Conservation (phyloP, 2,888 invertebrate species). For the Trachelus stipa region DNA sequence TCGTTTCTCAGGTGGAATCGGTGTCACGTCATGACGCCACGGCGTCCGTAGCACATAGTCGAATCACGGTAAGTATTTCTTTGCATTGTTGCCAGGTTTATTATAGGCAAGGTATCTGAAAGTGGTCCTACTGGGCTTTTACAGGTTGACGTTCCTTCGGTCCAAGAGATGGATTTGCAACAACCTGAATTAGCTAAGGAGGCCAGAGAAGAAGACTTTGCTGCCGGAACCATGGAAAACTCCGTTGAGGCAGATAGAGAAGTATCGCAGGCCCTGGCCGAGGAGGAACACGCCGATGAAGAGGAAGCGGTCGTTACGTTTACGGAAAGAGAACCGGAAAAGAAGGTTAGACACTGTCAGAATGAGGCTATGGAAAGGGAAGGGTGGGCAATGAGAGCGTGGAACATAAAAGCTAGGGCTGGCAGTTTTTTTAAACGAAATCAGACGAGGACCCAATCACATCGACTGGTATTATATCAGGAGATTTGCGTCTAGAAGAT, state of each 20-base stretch:
- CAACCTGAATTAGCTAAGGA: conserved; percentile 36
- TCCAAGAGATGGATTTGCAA: neutral
- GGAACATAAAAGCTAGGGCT: conserved; percentile 39
- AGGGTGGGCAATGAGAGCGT: conserved; percentile 44
- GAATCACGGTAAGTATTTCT: neutral
- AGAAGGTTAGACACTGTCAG: conserved; percentile 57
- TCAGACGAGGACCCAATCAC: conserved; percentile 33
- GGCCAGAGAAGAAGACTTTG: conserved; percentile 35
- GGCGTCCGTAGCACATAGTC: neutral
- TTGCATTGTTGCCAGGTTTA: neutral
- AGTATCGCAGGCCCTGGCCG: conserved; percentile 24
- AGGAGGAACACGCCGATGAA: conserved; percentile 26
- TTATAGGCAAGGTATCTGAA: neutral
- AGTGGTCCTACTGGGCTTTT: neutral
- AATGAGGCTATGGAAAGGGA: conserved; percentile 38
- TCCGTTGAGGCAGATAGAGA: conserved; percentile 15
- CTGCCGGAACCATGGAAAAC: conserved; percentile 17
- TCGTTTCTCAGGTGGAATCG: conserved; percentile 6
- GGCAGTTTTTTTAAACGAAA: conserved; percentile 39
- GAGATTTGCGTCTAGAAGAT: conserved; percentile 54
- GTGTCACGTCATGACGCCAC: neutral
- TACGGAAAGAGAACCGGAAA: conserved; percentile 42
- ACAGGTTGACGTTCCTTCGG: conserved; percentile 12
- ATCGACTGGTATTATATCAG: conserved; percentile 50
- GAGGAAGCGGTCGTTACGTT: conserved; percentile 37